phyloP scores from a whole-genome alignment of 2,797 vertebrate species.

The Periophthalmus magnuspinnatus region DNA sequence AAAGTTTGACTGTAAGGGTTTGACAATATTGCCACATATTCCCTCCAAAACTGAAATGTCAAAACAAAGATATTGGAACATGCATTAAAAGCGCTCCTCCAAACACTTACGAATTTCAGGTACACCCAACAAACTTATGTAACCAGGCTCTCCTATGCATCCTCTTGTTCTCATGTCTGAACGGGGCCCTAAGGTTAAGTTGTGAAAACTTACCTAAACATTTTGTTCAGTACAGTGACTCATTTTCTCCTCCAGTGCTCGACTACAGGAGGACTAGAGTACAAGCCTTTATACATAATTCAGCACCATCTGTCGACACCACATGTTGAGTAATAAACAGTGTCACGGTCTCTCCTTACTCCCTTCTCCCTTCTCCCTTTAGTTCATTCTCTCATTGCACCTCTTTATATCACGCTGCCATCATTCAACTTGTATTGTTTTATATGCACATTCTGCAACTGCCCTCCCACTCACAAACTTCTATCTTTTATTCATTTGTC shows the following conservation, averaged over 20 bases:
- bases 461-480: slow-evolving; percentile 11
- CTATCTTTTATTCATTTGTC: slow-evolving; percentile 4
- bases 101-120: background rate
- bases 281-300: slow-evolving; percentile 72
- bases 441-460: slow-evolving; percentile 2
- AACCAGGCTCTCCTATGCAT: slow-evolving; percentile 10
- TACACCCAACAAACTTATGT: background rate
- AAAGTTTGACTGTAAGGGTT: too few relatives aligned
- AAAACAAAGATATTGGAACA: background rate
- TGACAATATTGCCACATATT: too few relatives aligned
- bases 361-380: slow-evolving; percentile 35
- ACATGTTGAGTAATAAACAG: slow-evolving; percentile 71
- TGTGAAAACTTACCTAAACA: slow-evolving; percentile 56
- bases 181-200: slow-evolving; percentile 39
- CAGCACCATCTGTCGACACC: slow-evolving; percentile 72
- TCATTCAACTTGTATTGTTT: slow-evolving; percentile 9
- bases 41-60: too few relatives aligned
- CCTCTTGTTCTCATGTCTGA: slow-evolving; percentile 25
- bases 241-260: slow-evolving; percentile 58
- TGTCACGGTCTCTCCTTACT: slow-evolving; percentile 55
- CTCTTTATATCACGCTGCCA: slow-evolving; percentile 14
- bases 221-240: slow-evolving; percentile 54
- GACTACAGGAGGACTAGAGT: slow-evolving; percentile 51
- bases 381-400: background rate
- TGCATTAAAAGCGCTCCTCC: background rate